Conservation (phyloP, 2,888 invertebrate genomes). For the Odontocerum albicorne region DNA sequence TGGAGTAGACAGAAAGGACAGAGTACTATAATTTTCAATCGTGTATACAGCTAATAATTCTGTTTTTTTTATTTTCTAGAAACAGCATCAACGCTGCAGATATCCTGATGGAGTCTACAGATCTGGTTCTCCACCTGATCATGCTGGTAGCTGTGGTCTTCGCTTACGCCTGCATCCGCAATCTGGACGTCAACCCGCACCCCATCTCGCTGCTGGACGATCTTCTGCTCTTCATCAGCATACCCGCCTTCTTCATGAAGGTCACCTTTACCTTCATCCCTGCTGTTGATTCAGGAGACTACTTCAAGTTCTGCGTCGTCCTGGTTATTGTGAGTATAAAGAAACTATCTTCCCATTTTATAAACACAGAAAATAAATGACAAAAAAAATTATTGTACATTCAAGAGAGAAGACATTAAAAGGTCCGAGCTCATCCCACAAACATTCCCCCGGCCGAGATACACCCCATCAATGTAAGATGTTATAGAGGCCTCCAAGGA, state of each 20-base stretch:
- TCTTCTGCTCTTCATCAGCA: conserved; percentile 67
- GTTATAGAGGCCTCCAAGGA: no score
- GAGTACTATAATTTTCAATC: no score
- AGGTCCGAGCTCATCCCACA: no score
- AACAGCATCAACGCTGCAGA: conserved; percentile 54
- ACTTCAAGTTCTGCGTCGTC: conserved; percentile 56
- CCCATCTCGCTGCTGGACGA: conserved; percentile 69
- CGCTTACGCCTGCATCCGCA: conserved; percentile 65
- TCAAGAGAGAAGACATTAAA: no score
- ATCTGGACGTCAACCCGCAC: conserved; percentile 66
- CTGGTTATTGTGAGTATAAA: conserved; percentile 56
- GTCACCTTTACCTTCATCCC: conserved; percentile 70
- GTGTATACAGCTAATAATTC: no score
- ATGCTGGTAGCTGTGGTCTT: conserved; percentile 62
- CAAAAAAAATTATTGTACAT: no score
- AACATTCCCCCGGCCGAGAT: no score
- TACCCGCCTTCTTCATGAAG: conserved; percentile 73
- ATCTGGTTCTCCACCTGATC: conserved; percentile 55
- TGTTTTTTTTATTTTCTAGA: conserved; percentile 47
- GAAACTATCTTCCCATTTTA: no score
- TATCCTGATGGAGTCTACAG: conserved; percentile 55
- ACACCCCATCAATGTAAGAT: no score
- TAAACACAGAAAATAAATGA: no score
- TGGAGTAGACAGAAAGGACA: no score
- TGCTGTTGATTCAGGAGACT: conserved; percentile 56